phyloP scores from a whole-genome alignment of 2,113 vertebrate genomes.

The Puntigrus tetrazona region DNA sequence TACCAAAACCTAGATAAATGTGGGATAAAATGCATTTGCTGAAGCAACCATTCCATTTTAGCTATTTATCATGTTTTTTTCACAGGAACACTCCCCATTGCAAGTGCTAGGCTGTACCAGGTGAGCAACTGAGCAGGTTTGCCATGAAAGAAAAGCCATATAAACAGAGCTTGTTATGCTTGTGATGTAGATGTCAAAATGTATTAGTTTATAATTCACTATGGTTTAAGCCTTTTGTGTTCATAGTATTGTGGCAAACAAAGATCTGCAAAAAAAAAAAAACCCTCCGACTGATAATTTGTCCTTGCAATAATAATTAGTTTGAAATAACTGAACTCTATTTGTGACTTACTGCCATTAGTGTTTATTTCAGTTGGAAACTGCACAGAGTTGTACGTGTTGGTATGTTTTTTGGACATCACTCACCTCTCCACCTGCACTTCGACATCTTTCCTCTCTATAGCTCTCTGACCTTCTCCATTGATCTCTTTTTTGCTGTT shows the following conservation, averaged over 20 bases:
- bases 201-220: background rate
- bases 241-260: background rate
- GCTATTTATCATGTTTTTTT: background rate
- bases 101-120: background rate
- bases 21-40: background rate
- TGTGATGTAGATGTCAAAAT: background rate
- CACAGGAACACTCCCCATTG: background rate
- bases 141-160: background rate
- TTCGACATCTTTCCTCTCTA: slow-evolving; percentile 82
- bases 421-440: slow-evolving; percentile 93
- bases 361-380: background rate
- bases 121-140: background rate
- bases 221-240: background rate
- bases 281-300: background rate
- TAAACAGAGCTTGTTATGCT: background rate
- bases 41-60: background rate
- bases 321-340: background rate
- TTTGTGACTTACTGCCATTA: background rate
- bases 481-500: slow-evolving; percentile 75
- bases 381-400: background rate
- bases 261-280: background rate
- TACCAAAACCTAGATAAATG: background rate
- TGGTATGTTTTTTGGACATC: background rate
- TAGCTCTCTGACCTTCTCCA: slow-evolving; percentile 75
- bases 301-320: background rate